Base-by-base conservation (phyloP, 2,113 vertebrate genomes). In the Oreochromis aureus region DNA sequence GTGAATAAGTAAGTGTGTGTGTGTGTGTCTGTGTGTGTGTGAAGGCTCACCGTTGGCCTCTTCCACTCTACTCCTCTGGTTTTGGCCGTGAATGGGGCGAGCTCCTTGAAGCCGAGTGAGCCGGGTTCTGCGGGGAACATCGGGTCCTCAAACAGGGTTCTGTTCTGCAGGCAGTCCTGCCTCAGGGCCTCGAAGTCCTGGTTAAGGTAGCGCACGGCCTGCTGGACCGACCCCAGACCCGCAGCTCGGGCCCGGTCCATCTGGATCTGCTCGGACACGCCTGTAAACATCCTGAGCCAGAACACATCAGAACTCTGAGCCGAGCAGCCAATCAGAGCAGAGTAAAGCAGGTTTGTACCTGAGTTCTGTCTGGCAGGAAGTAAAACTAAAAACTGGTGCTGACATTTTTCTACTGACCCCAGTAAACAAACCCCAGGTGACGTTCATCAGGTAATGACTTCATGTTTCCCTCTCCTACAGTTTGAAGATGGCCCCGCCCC, bases 31-130 rank as follows among this genome's bases (percentile, higher is more conserved):
- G 27, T 6, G 22, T 32, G 7, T 4, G 69, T 22, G 30, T 30
- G 5, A 0, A 4, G n/a, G 11, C 90, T 87, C 3, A 98, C 98
- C 93, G 54, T 90, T 1, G 98, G 98, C 34, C 97, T 95, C 87
- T 97, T 98, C 98, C 98, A 99, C 69, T 96, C 34, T 46, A 98
- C 89, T 3, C 97, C 98, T 84, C 82, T 91, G 27, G 97, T 97
- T 83, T 98, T 97, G 6, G 91, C 83, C 2, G 97, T 97, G n/a
- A 87, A 39, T 0, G 96, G 97, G n/a, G 96, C 97, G 1, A 99
- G 96, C 10, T 98, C 98, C 19, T 44, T 95, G 84, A 97, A 98
- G 48, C 98, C 98, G 92, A 99, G 91, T 0, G 95, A 92, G 2
- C 96, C 94, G 0, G 96, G 95, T 55, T 97, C 97, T 2, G 97